Evolutionary conservation across 2,888 invertebrate species (phyloP), one percentile per base, ranked within the genome.

Genomic region (Drosophila parthenogenetica): DNA sequence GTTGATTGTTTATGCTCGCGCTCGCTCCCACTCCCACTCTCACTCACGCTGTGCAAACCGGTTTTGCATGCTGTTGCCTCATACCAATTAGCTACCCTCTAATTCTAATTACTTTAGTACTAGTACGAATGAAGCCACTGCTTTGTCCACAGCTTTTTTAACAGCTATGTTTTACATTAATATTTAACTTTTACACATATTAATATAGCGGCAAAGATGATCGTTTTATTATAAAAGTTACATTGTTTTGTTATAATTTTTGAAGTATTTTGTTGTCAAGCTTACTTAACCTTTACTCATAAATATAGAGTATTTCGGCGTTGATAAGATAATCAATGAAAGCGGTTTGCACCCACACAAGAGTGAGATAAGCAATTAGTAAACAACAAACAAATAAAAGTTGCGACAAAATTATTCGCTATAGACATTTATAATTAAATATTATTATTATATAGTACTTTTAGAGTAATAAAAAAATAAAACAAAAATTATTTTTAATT

Each of bases 301-400:
- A 11, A 32, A 4, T 19, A 11, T n/a, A 49, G 58, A 49, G 58
- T 59, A 49, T 49, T 19, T 32, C 2, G 25, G 11, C n/a, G 40
- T 29, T 17, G 17, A 17, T 14, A 29, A 13, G 11, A 1, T 5
- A 13, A 4, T 2, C 13, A 16, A 4, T 4, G 8, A 5, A 29
- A 49, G 29, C 29, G 29, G 29, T 32, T 40, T 32, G 5, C 11
- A 14, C n/a, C 2, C 48, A 29, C 43, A 45, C 4, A 3, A 25
- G 25, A 37, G 16, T 48, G 58, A 59, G 58, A 59, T 59, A 59
- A 59, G 49, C 40, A 40, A 42, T 13, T 39, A 25, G 11, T 59
- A 42, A 49, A 42, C 29, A 59, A 48, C 48, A 58, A 58, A 59
- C 16, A 40, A 55, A 43, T 35, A 43, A 55, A 45, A 14, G 5